Evolutionary conservation across 2,888 invertebrate species (phyloP), one percentile per base, ranked within the genome.

Genomic region (Apamea sordens): DNA sequence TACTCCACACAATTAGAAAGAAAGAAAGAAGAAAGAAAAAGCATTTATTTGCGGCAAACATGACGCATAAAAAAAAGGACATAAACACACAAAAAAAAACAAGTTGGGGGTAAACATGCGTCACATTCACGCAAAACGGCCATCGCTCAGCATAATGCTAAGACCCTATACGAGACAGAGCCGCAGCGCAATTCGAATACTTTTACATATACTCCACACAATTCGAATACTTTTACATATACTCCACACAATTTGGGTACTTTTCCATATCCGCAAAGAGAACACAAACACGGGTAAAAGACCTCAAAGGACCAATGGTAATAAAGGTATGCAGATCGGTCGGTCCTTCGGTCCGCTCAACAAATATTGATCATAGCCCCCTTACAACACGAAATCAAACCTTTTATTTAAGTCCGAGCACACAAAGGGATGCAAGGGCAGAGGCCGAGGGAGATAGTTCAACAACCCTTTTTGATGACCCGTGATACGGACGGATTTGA

Each of bases 361-460:
- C 94, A 96, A 97, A 97, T 96, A 97, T 96, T 96, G 95, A 93
- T 92, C 91, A 90, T 93, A 91, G 93, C 92, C 94, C 95, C 95
- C 95, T 95, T 96, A 95, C 95, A 96, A 96, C 96, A 96, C 94
- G 95, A 97, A 97, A 97, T 97, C 97, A 97, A 97, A 96, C 96
- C 96, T 97, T 97, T 97, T 97, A 97, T 97, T 96, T 97, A 96
- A 96, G 94, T 94, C 94, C 94, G 89, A 85, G 94, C 93, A 94
- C 92, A 95, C 95, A 95, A 93, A 93, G 95, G 95, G 94, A 87
- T 94, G 94, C 90, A 89, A 92, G 92, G 93, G 93, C 88, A 84
- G 85, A 89, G 88, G 89, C 85, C 88, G 90, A 90, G 94, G 94
- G 93, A 93, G 94, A 95, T 96, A 95, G 96, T 96, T 96, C 95